Percentiles rank a stretch among this genome's conserved stretches.
Conservation (phyloP, 2,888 invertebrate species). For the Linnaemya vulpina region DNA sequence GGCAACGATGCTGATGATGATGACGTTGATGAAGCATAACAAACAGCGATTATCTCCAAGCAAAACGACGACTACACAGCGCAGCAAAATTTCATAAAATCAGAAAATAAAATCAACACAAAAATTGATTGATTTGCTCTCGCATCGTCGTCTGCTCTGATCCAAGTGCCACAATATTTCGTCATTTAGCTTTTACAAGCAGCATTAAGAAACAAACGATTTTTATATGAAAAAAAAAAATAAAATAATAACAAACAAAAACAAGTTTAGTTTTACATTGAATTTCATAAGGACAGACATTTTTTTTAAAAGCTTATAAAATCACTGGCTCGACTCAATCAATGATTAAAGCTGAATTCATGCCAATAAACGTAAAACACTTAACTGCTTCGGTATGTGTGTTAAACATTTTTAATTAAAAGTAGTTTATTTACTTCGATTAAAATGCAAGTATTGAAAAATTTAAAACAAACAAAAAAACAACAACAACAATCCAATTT, state of each 20-base stretch:
- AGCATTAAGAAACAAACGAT: not conserved
- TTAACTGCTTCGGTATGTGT: constrained; percentile 24
- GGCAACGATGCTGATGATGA: constrained; percentile 48
- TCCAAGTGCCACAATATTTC: constrained; percentile 65
- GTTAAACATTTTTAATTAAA: constrained; percentile 65
- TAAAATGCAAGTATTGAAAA: constrained; percentile 31
- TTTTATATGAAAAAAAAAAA: no score
- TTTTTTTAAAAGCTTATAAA: constrained; percentile 15
- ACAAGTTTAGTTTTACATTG: constrained; percentile 45
- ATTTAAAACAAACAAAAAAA: not conserved
- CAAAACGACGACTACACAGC: constrained; percentile 28
- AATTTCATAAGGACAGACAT: not conserved
- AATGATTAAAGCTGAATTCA: constrained; percentile 39
- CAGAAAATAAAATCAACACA: constrained; percentile 51
- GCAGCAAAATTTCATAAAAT: constrained; percentile 22
- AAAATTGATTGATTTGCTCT: constrained; percentile 71
- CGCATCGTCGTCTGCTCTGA: constrained; percentile 34
- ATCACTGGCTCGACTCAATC: constrained; percentile 45
- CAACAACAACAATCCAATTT: not conserved
- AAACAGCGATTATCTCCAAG: constrained; percentile 68
- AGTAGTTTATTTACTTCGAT: constrained; percentile 48
- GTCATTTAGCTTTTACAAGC: constrained; percentile 43
- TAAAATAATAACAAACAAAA: no score
- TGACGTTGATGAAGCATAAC: constrained; percentile 70
- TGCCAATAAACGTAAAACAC: constrained; percentile 43